A percentile compares a stretch with the other conserved stretches of the same genome.
phyloP scores from a whole-genome alignment of 2,888 invertebrate genomes.

The Nomada ruficornis region DNA sequence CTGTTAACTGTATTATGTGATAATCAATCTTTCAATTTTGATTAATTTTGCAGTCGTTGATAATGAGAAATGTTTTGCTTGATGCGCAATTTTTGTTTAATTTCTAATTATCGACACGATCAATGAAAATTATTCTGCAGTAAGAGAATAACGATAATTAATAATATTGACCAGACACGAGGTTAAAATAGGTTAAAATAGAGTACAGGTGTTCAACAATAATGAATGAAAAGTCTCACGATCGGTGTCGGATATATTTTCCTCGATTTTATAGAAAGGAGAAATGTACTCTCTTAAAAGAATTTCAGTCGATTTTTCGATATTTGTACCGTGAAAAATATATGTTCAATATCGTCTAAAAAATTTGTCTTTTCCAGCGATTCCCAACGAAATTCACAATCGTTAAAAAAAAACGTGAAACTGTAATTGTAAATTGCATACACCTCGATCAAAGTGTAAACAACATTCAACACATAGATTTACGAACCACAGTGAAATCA shows the following conservation, averaged over 20 bases:
- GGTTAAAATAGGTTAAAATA: no score
- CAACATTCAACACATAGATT: neutral
- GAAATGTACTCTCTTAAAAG: neutral
- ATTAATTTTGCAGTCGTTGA: neutral
- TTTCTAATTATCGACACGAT: no score
- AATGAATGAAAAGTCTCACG: no score
- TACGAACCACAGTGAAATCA: neutral
- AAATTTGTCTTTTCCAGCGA: neutral
- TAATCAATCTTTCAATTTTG: neutral
- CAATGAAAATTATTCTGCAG: no score
- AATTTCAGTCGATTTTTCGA: neutral
- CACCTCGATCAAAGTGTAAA: neutral
- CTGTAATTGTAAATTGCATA: neutral
- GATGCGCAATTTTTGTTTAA: no score
- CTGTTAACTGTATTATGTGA: slow-evolving; percentile 65
- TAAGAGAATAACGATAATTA: no score
- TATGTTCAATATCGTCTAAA: neutral
- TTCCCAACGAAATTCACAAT: no score
- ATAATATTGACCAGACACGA: no score
- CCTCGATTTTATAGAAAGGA: no score
- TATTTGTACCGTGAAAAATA: neutral
- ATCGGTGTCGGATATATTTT: no score
- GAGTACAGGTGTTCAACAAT: no score
- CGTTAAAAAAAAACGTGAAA: no score
- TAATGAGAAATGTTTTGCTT: neutral